Conservation (phyloP, 2,888 invertebrate genomes). For the Agonopterix subpropinquella region DNA sequence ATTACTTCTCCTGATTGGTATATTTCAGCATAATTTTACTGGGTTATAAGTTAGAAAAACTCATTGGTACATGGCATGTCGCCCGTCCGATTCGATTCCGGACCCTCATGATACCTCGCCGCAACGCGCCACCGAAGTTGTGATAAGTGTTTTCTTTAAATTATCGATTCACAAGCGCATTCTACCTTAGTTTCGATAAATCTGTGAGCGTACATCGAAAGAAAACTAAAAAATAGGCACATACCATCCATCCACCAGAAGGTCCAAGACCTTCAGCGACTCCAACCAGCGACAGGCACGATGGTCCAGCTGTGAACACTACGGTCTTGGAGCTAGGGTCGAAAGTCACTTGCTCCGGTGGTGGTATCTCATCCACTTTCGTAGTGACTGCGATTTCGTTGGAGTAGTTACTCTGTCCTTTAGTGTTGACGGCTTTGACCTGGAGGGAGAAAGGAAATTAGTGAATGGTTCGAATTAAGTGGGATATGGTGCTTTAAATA, state of each 20-base stretch:
- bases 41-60: too few species aligned
- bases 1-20: too few species aligned
- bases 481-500: too few species aligned
- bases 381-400: conserved; percentile 89
- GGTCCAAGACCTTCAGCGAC: conserved; percentile 81
- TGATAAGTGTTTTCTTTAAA: too few species aligned
- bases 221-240: neutral
- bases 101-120: too few species aligned
- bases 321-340: conserved; percentile 86
- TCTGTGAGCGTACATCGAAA: neutral
- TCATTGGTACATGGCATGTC: too few species aligned
- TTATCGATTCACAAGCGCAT: too few species aligned
- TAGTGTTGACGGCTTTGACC: conserved; percentile 91
- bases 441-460: conserved; percentile 27
- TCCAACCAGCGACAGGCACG: conserved; percentile 85
- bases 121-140: too few species aligned
- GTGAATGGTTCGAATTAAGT: too few species aligned
- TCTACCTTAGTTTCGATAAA: too few species aligned
- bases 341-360: conserved; percentile 87
- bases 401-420: conserved; percentile 91
- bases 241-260: conserved; percentile 56
- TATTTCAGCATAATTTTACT: too few species aligned
- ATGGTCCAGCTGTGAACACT: conserved; percentile 86
- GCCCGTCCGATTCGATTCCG: too few species aligned
- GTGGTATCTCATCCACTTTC: conserved; percentile 88